These are phyloP conservation scores for Pheucticus melanocephalus DNA, from an alignment of 2,113 vertebrate species.

Conservation along the genomic window DNA sequence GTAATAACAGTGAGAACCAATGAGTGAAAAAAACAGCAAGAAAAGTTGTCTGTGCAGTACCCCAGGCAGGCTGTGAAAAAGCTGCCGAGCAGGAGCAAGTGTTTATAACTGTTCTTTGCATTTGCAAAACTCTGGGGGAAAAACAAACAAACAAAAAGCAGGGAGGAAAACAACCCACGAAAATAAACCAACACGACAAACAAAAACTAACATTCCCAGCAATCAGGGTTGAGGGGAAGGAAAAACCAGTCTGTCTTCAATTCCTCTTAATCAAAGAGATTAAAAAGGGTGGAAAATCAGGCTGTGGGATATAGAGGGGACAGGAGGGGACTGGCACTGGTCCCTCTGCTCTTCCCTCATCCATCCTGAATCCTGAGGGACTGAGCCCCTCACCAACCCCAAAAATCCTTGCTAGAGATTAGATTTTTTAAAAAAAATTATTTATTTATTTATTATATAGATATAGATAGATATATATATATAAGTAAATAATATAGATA, in stretches of 20 bases:
- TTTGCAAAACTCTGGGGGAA: background rate
- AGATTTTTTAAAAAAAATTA: too few relatives aligned
- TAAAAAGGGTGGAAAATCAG: background rate
- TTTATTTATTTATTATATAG: too few relatives aligned
- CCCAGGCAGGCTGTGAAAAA: background rate
- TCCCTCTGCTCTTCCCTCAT: background rate
- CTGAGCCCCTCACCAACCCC: background rate
- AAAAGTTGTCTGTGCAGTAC: background rate
- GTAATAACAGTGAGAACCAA: background rate
- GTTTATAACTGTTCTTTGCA: background rate
- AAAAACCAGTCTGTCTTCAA: background rate
- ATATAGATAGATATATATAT: too few relatives aligned
- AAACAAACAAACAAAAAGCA: background rate
- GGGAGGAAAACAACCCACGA: too few relatives aligned
- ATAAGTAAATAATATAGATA: background rate
- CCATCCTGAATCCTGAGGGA: background rate
- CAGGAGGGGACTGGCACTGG: background rate
- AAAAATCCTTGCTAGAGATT: too few relatives aligned
- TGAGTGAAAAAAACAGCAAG: background rate
- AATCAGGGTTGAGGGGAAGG: background rate
- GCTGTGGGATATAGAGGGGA: background rate
- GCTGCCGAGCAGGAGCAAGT: background rate
- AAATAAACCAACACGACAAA: background rate
- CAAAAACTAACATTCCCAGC: background rate
- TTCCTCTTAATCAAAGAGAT: background rate